A percentile compares a stretch with the other conserved stretches of the same genome.
Evolutionary conservation across 2,113 vertebrate genomes (phyloP).

Genomic region (Oreochromis niloticus): DNA sequence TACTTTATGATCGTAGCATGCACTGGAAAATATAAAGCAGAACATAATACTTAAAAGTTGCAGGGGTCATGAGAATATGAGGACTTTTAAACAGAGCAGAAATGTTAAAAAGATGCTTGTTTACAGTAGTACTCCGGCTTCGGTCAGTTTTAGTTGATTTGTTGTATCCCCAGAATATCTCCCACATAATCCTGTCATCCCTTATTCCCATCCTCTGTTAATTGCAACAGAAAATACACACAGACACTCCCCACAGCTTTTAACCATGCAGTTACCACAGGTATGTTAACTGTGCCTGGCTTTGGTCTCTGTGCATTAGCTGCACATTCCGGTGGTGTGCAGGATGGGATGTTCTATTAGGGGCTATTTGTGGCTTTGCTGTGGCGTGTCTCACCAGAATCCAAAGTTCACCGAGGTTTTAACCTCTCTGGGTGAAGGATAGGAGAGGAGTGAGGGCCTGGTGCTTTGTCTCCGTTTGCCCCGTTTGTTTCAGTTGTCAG

Average conservation of each 20-base stretch:
- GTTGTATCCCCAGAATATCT: not conserved
- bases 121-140: not conserved
- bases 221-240: constrained; percentile 47
- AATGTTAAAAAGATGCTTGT: not conserved
- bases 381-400: constrained; percentile 61
- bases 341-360: constrained; percentile 64
- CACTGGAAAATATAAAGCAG: not conserved
- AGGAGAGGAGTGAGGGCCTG: not conserved
- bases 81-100: not conserved
- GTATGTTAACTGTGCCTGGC: constrained; percentile 65
- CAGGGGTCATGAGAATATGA: not conserved
- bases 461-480: constrained; percentile 23
- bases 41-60: not conserved
- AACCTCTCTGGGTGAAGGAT: constrained; percentile 20
- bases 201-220: constrained; percentile 18
- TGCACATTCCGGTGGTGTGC: constrained; percentile 62
- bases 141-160: not conserved
- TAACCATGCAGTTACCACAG: constrained; percentile 55
- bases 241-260: constrained; percentile 38
- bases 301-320: constrained; percentile 60
- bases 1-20: not conserved
- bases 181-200: constrained; percentile 14
- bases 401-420: constrained; percentile 48
- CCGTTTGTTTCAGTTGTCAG: constrained; percentile 4
- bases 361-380: constrained; percentile 57